Conservation (phyloP, 1,140 invertebrate species). For the Drosophila guanche region DNA sequence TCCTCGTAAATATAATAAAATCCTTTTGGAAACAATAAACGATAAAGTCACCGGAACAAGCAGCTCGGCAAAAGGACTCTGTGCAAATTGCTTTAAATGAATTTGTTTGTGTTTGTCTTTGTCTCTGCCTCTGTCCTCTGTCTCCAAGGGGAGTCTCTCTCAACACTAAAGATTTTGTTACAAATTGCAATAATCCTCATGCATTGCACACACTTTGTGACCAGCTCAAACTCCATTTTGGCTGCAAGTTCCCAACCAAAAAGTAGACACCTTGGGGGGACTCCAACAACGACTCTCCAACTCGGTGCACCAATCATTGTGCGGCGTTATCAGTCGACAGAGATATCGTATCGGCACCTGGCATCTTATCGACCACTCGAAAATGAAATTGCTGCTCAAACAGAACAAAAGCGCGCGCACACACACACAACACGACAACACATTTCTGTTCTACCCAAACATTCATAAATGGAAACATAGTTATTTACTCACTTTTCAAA, state of each 20-base stretch:
- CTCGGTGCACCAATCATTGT: conserved; percentile 48
- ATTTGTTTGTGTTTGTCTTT: conserved; percentile 60
- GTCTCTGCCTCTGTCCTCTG: conserved; percentile 3
- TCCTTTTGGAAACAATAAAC: conserved; percentile 66
- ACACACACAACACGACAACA: conserved; percentile 29
- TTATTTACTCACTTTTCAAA: conserved; percentile 83
- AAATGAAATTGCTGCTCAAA: conserved; percentile 81
- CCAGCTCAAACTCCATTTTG: conserved; percentile 52
- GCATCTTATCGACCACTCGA: conserved; percentile 80
- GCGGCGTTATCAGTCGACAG: conserved; percentile 52
- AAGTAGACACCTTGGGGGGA: conserved; percentile 40
- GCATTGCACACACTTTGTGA: conserved; percentile 14
- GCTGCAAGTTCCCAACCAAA: background rate
- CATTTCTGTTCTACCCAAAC: conserved; percentile 55
- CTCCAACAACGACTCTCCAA: no score
- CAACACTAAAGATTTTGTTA: conserved; percentile 68
- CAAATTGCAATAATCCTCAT: conserved; percentile 65
- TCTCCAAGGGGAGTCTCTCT: conserved; percentile 40
- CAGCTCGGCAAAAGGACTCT: conserved; percentile 57
- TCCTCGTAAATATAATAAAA: conserved; percentile 76
- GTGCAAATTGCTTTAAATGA: conserved; percentile 83
- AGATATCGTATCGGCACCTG: conserved; percentile 73
- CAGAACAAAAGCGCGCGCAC: conserved; percentile 58
- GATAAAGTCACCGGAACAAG: conserved; percentile 67
- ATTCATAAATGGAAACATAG: conserved; percentile 83